Base-by-base conservation (phyloP, 2,888 invertebrate species). In the Volucella inanis region DNA sequence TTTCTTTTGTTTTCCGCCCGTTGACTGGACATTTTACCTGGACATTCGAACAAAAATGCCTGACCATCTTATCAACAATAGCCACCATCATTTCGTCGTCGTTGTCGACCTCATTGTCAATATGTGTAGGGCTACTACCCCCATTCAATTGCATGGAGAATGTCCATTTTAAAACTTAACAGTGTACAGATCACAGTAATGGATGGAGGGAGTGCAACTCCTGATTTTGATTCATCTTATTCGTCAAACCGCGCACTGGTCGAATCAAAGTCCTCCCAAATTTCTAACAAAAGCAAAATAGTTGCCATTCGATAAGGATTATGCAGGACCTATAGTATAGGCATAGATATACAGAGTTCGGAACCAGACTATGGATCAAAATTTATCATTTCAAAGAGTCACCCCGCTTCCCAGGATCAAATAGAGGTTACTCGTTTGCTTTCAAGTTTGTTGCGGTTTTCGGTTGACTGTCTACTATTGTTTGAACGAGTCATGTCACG, bases 11-110 rank as follows among this genome's bases (percentile, higher is more conserved):
- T 85, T 77, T 64, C 31, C 14, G 50, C 62, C 76, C 76, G 81
- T 72, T 76, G 76, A 81, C 85, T 77, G 85, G 81, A 85, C 81
- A 68, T 85, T 85, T 77, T 81, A 85, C 85, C 85, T 85, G 80
- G 52, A 76, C 72, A 61, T 62, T 52, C 50, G 52, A 31, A 31
- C 14, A 67, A 72, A 77, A 81, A 84, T 84, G 79, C 84, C 83
- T 64, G 49, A n/a, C 57, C 50, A 41, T 45, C 31, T 45, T 15
- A 15, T 10, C 49, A 59, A 74, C 84, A 85, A 80, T 68, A 47
- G 59, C 50, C 12, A 43, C 45, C 65, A 55, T 43, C 54, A 54
- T 67, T 14, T 67, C 11, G 70, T 14, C 15, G 12, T 18, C 45
- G 12, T 39, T 6, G 45, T 15, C 49, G n/a, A 15, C 12, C 18